Evolutionary conservation across 2,888 invertebrate genomes (phyloP), one percentile per base, ranked within the genome.

Genomic region (Drosophila histrio): DNA sequence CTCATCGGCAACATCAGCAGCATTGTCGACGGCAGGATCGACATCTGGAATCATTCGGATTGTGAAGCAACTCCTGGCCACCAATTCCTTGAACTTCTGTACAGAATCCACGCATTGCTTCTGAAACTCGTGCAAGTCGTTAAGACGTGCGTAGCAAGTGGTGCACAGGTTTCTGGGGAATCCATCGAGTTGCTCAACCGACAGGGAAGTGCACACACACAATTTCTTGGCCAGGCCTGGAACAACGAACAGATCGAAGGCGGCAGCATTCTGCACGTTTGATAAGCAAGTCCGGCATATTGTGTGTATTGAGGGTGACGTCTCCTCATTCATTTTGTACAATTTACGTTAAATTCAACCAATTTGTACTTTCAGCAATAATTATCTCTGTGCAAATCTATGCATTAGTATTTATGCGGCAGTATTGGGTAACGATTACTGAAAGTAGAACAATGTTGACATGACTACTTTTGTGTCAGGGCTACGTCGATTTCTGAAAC

Each of bases 211-310:
- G 56, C 90, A 91, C 32, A 86, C 74, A 59, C 83, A 81, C 6
- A 91, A 64, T 62, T 90, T 91, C 50, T 90, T 88, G 17, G 84
- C 84, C 57, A 91, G 63, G n/a, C 87, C 91, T 2, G 89, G 88
- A 3, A 88, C 75, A 8, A 78, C 47, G 64, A 89, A 90, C 8
- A 91, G 59, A 62, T 90, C 88, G 39, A 82, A 82, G 0, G 72
- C 64, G 13, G 64, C 76, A n/a, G 76, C 82, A 43, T 63, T 77
- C 21, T 73, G 74, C 32, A 90, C 22, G 44, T 76, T 72, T 38
- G 83, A 80, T 44, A 91, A 67, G 39, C 90, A 91, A 22, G 91
- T 89, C 21, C 91, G 91, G 57, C 90, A 91, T 59, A 90, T 74
- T 36, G 88, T 77, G 34, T 90, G 69, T 39, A 88, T 81, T 63